phyloP scores from a whole-genome alignment of 2,797 vertebrate genomes.

The Phoxinus dragarum region DNA sequence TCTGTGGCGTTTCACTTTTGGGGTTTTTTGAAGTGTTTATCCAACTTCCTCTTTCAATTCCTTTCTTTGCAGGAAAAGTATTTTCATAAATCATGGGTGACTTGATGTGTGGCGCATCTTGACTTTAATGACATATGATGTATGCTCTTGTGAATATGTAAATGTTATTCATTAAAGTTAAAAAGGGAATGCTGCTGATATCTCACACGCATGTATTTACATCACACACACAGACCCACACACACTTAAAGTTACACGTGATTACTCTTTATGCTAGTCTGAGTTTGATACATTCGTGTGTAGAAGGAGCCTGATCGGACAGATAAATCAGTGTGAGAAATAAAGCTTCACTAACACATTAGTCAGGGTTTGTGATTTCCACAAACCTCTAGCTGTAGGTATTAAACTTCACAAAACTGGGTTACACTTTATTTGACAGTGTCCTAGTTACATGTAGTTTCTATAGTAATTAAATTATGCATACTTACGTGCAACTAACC shows the following conservation, averaged over 20 bases:
- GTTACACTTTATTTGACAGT: too few relatives aligned
- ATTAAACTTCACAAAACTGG: neutral
- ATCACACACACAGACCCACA: neutral
- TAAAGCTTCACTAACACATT: neutral
- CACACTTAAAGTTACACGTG: neutral
- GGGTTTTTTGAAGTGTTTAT: neutral
- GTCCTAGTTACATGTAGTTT: too few relatives aligned
- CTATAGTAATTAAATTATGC: too few relatives aligned
- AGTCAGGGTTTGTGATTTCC: neutral
- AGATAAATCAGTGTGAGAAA: neutral
- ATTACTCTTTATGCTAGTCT: neutral
- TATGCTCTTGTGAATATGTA: neutral
- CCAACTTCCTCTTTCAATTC: conserved; percentile 46
- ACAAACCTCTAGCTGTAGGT: neutral
- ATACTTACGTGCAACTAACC: too few relatives aligned
- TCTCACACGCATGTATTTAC: neutral
- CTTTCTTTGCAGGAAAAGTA: neutral
- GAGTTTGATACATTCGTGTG: neutral
- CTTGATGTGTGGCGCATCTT: neutral
- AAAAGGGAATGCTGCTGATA: neutral
- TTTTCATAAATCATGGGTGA: neutral
- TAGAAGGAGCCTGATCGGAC: neutral
- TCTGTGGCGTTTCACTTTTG: neutral
- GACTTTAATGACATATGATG: neutral
- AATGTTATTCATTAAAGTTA: neutral